Evolutionary conservation across 2,888 invertebrate species (phyloP), one percentile per base, ranked within the genome.

Genomic region (Athetis lepigone): DNA sequence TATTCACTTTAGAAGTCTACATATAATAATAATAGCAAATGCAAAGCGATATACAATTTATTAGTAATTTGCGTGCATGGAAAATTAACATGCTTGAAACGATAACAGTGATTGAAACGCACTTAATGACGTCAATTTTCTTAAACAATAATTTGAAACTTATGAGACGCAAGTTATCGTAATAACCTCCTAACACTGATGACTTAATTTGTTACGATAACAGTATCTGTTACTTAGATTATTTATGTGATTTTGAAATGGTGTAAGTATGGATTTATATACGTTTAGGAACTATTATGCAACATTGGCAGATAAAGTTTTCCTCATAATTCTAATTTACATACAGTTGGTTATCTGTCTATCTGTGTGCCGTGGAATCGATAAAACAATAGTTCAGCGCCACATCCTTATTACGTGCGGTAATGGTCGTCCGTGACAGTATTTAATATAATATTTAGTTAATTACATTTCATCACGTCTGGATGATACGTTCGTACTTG

Each of bases 171-270:
- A 62, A 62, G 65, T 76, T 76, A 79, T 79, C 78, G 51, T 43
- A 9, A 60, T 76, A 78, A 79, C 77, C 77, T 77, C 65, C 65
- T 75, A 68, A 71, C 77, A 77, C 72, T 58, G 60, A 58, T 75
- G 71, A 75, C 68, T 77, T 77, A 71, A 75, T 75, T 68, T 67
- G 47, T 52, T 47, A 45, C 33, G 68, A 69, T 75, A 72, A 58
- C 43, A 49, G 46, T 49, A 16, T 54, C 39, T 61, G 8, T 23
- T 61, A 59, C 59, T 33, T 7, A 54, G n/a, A 64, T 19, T 25
- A 29, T 29, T 19, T 19, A 42, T 25, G 45, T 23, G 47, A 42
- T 52, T 49, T 51, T 43, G 21, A 18, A 49, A 45, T 50, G 18
- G 11, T 18, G 27, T 47, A 25, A n/a, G n/a, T n/a, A n/a, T n/a